Conservation (phyloP, 2,797 vertebrate genomes). For the Esox masquinongy region DNA sequence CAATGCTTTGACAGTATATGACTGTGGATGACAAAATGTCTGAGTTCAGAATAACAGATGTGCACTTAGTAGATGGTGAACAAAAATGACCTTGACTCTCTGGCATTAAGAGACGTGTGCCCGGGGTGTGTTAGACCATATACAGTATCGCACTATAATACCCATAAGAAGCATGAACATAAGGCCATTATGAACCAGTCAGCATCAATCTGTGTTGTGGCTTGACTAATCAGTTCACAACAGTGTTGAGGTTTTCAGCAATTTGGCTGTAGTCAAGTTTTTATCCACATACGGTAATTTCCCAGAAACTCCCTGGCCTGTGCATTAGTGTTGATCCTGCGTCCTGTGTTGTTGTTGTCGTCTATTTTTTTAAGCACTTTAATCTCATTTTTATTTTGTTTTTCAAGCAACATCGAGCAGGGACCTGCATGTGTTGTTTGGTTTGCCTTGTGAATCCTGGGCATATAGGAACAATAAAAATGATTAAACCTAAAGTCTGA, state of each 20-base stretch:
- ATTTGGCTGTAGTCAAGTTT: background rate
- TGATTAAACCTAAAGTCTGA: too few relatives aligned
- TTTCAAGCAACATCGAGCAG: too few relatives aligned
- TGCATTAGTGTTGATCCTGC: too few relatives aligned
- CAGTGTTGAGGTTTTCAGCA: background rate
- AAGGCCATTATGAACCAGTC: background rate
- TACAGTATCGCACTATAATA: background rate
- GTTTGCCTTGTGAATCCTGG: too few relatives aligned
- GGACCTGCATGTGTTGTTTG: too few relatives aligned
- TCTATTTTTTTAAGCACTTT: too few relatives aligned
- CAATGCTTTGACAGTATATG: background rate
- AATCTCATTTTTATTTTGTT: too few relatives aligned
- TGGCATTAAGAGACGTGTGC: background rate
- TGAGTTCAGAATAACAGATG: background rate
- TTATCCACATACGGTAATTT: background rate
- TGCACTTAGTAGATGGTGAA: background rate
- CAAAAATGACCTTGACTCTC: background rate
- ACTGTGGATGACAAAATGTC: background rate
- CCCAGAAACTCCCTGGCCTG: background rate
- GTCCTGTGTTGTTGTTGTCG: too few relatives aligned
- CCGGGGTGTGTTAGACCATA: background rate
- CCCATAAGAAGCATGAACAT: background rate
- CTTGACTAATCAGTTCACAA: background rate
- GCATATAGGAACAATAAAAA: too few relatives aligned
- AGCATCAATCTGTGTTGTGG: background rate